phyloP scores from a whole-genome alignment of 1,140 invertebrate species.

The Theocolax elegans region DNA sequence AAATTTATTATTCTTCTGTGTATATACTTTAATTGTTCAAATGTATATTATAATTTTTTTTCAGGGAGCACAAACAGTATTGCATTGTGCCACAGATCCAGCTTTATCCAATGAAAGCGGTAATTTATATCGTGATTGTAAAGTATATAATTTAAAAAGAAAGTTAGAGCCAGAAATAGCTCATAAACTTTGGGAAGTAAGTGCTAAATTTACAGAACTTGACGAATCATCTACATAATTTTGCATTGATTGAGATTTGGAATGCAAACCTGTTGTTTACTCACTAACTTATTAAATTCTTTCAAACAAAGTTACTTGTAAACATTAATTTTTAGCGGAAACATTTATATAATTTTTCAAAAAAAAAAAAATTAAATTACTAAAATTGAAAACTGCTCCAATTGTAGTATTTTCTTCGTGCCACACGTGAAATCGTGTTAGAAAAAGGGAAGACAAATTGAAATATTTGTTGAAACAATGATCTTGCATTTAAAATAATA shows the following conservation, averaged over 20 bases:
- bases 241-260: no score
- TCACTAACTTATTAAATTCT: no score
- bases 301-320: no score
- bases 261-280: no score
- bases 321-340: no score
- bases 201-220: conserved; percentile 68
- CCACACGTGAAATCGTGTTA: neutral
- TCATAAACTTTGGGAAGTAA: conserved; percentile 77
- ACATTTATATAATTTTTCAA: no score
- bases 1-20: conserved; percentile 8
- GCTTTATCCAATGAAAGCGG: conserved; percentile 73
- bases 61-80: conserved; percentile 80
- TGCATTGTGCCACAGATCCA: conserved; percentile 80
- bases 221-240: conserved; percentile 41
- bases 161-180: conserved; percentile 72
- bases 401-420: neutral
- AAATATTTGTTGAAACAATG: neutral
- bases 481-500: neutral
- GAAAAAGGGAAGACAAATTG: neutral
- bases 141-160: conserved; percentile 73
- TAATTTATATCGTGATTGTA: conserved; percentile 80
- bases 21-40: conserved; percentile 8
- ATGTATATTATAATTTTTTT: conserved; percentile 41
- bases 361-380: neutral
- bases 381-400: neutral